These are phyloP conservation scores for Caenorhabditis afra DNA, from an alignment of 2,888 invertebrate genomes.

Conservation along the genomic window DNA sequence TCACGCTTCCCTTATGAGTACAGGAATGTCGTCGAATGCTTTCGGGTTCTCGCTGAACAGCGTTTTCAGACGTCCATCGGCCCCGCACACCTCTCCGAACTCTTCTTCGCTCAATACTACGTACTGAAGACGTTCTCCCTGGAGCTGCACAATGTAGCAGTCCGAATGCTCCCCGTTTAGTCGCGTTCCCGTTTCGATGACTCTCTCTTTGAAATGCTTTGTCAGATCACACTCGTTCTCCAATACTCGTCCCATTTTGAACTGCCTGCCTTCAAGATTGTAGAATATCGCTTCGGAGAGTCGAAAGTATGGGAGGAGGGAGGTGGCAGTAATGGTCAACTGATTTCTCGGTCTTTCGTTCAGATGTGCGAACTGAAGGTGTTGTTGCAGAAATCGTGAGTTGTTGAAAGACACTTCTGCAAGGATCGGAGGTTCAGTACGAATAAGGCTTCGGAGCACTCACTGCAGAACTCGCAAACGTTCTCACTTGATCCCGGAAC, in stretches of 20 bases:
- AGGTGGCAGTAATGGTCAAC: constrained; percentile 25
- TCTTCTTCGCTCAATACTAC: constrained; percentile 15
- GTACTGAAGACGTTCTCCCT: not conserved
- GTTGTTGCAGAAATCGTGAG: constrained; percentile 7
- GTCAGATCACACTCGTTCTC: constrained; percentile 17
- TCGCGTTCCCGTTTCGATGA: not conserved
- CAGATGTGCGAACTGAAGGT: constrained; percentile 11
- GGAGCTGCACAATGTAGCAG: constrained; percentile 9
- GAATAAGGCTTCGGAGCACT: not conserved
- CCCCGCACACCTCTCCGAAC: not conserved
- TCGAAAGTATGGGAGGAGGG: constrained; percentile 29
- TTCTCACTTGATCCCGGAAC: not conserved
- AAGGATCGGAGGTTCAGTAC: not conserved
- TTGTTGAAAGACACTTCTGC: constrained; percentile 26
- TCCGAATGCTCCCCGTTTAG: not conserved
- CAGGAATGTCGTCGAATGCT: constrained; percentile 26
- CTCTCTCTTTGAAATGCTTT: not conserved
- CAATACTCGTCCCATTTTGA: constrained; percentile 26
- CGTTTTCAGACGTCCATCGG: constrained; percentile 7
- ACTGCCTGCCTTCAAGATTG: constrained; percentile 25
- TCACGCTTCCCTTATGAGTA: constrained; percentile 10
- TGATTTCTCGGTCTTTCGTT: constrained; percentile 20
- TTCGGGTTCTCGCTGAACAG: constrained; percentile 22
- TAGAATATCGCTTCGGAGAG: constrained; percentile 13
- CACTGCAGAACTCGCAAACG: constrained; percentile 20